phyloP scores from a whole-genome alignment of 35 echinoderm and acorn worm genomes.

The Lytechinus pictus region DNA sequence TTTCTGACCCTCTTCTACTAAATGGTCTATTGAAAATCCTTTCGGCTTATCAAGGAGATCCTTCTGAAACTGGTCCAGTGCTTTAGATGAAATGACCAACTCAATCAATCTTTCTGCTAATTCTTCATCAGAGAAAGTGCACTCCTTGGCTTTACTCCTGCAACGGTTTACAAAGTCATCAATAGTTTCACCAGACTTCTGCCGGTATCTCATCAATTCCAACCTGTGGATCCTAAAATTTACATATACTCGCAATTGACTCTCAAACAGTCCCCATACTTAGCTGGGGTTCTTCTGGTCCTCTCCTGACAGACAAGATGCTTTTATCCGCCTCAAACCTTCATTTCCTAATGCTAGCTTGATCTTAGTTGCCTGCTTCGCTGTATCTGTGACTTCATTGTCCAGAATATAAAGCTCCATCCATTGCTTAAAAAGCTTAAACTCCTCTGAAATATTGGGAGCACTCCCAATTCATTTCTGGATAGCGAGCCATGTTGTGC shows the following conservation, averaged over 20 bases:
- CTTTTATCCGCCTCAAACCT: slow-evolving; percentile 52
- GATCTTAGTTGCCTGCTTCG: slow-evolving; percentile 54
- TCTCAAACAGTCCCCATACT: neutral
- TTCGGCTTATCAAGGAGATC: slow-evolving; percentile 57
- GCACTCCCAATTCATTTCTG: neutral
- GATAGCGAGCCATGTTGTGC: neutral
- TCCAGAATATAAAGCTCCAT: slow-evolving; percentile 48
- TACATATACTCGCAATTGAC: neutral
- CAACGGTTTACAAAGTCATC: slow-evolving; percentile 69
- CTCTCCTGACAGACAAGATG: slow-evolving; percentile 23
- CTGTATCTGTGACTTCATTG: slow-evolving; percentile 32
- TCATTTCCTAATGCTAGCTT: slow-evolving; percentile 64
- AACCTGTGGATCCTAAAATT: slow-evolving; percentile 59
- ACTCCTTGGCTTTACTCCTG: slow-evolving; percentile 44
- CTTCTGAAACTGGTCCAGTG: slow-evolving; percentile 45
- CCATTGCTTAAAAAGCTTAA: slow-evolving; percentile 32
- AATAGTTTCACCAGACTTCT: neutral
- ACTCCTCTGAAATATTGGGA: neutral
- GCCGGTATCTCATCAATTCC: slow-evolving; percentile 45
- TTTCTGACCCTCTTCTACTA: slow-evolving; percentile 47
- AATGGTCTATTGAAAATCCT: slow-evolving; percentile 42
- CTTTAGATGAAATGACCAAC: slow-evolving; percentile 49
- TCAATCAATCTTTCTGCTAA: slow-evolving; percentile 41
- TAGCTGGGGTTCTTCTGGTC: slow-evolving; percentile 43
- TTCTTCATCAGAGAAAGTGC: slow-evolving; percentile 48